These are phyloP conservation scores for Aphelinus atriplicis DNA, from an alignment of 1,140 invertebrate species.

Conservation along the genomic window DNA sequence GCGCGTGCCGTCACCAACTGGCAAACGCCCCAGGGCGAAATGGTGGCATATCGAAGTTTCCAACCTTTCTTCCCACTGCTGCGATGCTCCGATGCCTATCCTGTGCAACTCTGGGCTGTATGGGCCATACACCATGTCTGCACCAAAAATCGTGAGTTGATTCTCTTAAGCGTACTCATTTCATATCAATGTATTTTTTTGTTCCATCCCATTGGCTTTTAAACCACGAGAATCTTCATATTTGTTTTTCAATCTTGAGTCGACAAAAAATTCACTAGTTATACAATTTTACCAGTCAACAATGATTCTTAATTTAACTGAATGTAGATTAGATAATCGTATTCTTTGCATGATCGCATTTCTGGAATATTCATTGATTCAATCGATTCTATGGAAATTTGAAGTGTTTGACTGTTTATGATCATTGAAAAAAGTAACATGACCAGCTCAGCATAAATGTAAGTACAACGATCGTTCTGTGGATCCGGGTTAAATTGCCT, in stretches of 20 bases:
- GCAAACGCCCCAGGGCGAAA: slow-evolving; percentile 80
- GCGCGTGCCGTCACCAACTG: slow-evolving; percentile 73
- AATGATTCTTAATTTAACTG: too few relatives aligned
- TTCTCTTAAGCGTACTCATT: slow-evolving; percentile 1
- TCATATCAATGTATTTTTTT: not conserved
- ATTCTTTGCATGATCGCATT: too few relatives aligned
- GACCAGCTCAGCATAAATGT: too few relatives aligned
- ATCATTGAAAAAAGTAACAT: too few relatives aligned
- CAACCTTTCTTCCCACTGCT: slow-evolving; percentile 81
- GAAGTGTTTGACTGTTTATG: too few relatives aligned
- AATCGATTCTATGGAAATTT: too few relatives aligned
- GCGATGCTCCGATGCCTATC: slow-evolving; percentile 69
- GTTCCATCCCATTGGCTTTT: slow-evolving; percentile 2
- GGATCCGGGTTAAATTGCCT: too few relatives aligned
- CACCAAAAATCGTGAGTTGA: slow-evolving; percentile 77
- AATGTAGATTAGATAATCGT: too few relatives aligned
- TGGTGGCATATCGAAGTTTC: slow-evolving; percentile 87
- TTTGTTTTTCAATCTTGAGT: slow-evolving; percentile 16
- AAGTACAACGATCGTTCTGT: too few relatives aligned
- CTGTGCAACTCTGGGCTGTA: slow-evolving; percentile 83
- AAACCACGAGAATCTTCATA: too few relatives aligned
- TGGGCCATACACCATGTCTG: slow-evolving; percentile 89
- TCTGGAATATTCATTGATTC: too few relatives aligned
- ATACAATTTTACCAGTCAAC: too few relatives aligned
- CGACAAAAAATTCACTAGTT: not conserved